Percentiles rank a stretch among this genome's conserved stretches.
Evolutionary conservation across 2,113 vertebrate species (phyloP).

Genomic region (Lontra canadensis): DNA sequence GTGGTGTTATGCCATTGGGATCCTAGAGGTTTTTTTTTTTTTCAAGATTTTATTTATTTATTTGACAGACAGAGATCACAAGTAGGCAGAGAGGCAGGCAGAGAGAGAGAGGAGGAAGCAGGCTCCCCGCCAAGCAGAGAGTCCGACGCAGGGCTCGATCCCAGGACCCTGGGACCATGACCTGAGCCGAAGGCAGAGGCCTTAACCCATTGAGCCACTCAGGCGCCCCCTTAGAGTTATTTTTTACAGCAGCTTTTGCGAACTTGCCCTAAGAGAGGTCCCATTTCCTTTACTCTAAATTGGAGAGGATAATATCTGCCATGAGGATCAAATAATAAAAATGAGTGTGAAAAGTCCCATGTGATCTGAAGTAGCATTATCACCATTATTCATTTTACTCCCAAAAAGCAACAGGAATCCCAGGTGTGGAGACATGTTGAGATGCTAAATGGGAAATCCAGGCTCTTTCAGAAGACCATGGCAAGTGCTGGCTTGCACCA

Average conservation of each 20-base stretch:
- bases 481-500: neutral
- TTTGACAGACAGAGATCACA: too few species aligned
- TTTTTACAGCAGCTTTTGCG: neutral
- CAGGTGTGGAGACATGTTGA: neutral
- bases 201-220: too few species aligned
- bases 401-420: neutral
- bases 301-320: neutral
- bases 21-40: too few species aligned
- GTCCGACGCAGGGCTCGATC: too few species aligned
- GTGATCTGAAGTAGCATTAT: neutral
- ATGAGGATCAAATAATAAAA: constrained; percentile 34
- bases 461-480: neutral
- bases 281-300: constrained; percentile 36
- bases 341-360: neutral
- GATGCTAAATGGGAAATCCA: neutral
- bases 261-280: constrained; percentile 14
- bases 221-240: constrained; percentile 10
- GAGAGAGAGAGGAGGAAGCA: too few species aligned
- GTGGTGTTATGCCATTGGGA: neutral
- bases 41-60: too few species aligned
- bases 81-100: too few species aligned
- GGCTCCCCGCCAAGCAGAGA: too few species aligned
- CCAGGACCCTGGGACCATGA: too few species aligned
- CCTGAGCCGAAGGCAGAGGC: too few species aligned
- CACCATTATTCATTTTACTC: neutral